Conservation (phyloP, 2,888 invertebrate species). For the Auanema sp. region DNA sequence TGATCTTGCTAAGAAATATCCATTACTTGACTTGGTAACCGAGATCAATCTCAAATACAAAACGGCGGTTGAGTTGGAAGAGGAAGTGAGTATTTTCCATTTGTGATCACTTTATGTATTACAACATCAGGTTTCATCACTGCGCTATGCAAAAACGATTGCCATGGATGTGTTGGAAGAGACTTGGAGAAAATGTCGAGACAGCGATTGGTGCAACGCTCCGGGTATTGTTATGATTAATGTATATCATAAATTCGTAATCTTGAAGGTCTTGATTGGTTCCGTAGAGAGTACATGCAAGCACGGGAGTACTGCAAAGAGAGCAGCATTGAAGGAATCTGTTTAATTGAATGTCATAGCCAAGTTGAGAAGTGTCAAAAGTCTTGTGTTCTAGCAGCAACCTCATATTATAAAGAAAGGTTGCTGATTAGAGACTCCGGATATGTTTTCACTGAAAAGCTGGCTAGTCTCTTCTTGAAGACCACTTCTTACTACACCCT, state of each 20-base stretch:
- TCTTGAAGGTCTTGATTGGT: slow-evolving; percentile 3
- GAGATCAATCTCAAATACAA: neutral
- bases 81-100: neutral
- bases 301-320: slow-evolving; percentile 8
- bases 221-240: neutral
- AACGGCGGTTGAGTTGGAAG: neutral
- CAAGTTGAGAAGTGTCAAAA: slow-evolving; percentile 10
- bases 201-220: slow-evolving; percentile 16
- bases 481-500: slow-evolving; percentile 30
- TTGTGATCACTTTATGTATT: neutral
- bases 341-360: slow-evolving; percentile 21
- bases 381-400: slow-evolving; percentile 19
- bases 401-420: slow-evolving; percentile 6
- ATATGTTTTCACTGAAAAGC: slow-evolving; percentile 23
- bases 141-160: neutral
- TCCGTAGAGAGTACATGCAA: slow-evolving; percentile 6
- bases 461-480: slow-evolving; percentile 30
- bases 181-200: slow-evolving; percentile 5
- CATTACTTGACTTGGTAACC: too few species aligned
- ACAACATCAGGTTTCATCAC: neutral
- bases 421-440: slow-evolving; percentile 6
- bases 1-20: neutral
- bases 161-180: slow-evolving; percentile 7
- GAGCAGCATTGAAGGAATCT: slow-evolving; percentile 14
- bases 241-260: neutral